Base-by-base conservation (phyloP, 1,140 invertebrate genomes). In the Ceratina japonica region DNA sequence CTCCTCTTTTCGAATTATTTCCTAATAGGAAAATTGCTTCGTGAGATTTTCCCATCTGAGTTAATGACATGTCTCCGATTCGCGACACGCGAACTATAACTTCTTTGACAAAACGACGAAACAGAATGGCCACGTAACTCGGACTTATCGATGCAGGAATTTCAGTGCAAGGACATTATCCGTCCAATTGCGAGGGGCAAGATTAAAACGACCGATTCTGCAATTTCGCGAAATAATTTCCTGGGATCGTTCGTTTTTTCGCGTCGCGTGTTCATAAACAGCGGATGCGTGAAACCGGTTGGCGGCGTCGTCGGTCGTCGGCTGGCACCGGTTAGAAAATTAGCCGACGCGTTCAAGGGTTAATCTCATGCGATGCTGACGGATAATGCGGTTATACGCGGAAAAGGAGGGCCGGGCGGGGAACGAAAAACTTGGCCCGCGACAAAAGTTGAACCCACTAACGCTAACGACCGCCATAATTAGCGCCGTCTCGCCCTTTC, bases 401-500 rank as follows among this genome's bases (percentile, higher is more conserved):
- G 27, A 69, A 56, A 37, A 15, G 15, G 64, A 20, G 69, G 27
- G 52, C 20, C 20, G 31, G n/a, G 1, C 13, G 56, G 13, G 58
- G 37, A 22, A 49, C n/a, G 73, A 80, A 81, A 81, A 85, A 85
- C 54, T 75, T 63, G 73, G 65, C 49, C 66, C 15, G 24, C 52
- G 74, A 77, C 62, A 81, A 81, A 85, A 85, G 82, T 81, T 22
- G 31, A 51, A 68, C 20, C 56, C 58, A 51, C 54, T 22, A 80
- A 76, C 64, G 70, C 77, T 84, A 84, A 86, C 83, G 75, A 85
- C 75, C 72, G 44, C 61, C 83, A 86, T 86, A 85, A 85, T 86
- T 86, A 86, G 83, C 54, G 7, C 7, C 3, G n/a, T 56, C 66
- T 70, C n/a, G 24, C 58, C 22, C 61, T 44, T 59, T 16, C 51